These are phyloP conservation scores for Odontophorus gujanensis DNA, from an alignment of 2,113 vertebrate genomes.

Conservation along the genomic window DNA sequence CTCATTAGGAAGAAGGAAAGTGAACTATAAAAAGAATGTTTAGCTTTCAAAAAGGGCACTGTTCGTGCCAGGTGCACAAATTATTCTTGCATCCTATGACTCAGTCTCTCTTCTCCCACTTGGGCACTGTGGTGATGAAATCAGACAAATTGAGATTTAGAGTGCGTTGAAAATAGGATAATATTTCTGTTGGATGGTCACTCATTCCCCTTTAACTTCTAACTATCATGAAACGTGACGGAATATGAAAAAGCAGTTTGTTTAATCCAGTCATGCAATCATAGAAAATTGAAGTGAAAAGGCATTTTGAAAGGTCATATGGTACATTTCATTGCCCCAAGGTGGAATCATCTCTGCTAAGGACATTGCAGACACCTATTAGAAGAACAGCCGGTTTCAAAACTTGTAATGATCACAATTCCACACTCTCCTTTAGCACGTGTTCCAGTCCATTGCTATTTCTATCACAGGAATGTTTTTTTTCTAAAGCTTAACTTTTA, in stretches of 20 bases:
- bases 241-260: neutral
- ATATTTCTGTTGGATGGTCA: constrained; percentile 14
- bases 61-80: neutral
- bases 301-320: constrained; percentile 3
- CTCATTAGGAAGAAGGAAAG: neutral
- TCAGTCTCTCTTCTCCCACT: neutral
- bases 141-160: neutral
- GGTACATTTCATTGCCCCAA: neutral
- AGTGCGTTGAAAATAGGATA: neutral
- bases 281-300: constrained; percentile 5
- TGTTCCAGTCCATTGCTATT: constrained; percentile 21
- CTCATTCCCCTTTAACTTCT: constrained; percentile 1
- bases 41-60: neutral
- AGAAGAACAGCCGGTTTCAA: constrained; percentile 10
- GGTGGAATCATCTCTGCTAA: neutral
- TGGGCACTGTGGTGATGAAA: neutral
- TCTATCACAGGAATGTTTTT: neutral
- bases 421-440: neutral
- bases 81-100: neutral
- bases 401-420: neutral
- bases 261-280: constrained; percentile 9
- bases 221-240: neutral
- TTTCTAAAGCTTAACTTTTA: neutral
- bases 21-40: neutral
- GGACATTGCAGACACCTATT: neutral